Evolutionary conservation across 2,797 vertebrate species (phyloP), one percentile per base, ranked within the genome.

Genomic region (Acropternis orthonyx): DNA sequence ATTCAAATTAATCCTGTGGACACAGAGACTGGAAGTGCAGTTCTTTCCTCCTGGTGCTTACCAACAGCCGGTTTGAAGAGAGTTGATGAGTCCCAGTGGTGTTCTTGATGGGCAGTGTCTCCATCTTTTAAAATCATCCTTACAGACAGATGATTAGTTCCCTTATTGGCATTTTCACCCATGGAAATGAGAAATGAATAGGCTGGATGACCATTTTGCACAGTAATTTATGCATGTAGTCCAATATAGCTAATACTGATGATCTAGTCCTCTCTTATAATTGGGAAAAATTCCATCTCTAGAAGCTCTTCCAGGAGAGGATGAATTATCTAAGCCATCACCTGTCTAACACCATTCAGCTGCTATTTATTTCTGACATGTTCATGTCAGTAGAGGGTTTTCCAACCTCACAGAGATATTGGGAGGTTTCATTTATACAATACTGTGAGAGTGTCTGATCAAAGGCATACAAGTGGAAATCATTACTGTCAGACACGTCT

Each of bases 381-480:
- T 84, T 94, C 24, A 1, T 81, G 85, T 95, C 92, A 86, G 89
- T 54, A 93, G 84, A 95, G 94, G 89, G 82, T 76, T 96, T 96
- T 95, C 92, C 94, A 93, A 73, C 87, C 80, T 94, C 27, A 12
- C 69, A 87, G 85, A 91, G 59, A 82, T 84, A 89, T 80, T 81
- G 83, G 85, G 91, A 96, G 63, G 41, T 86, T 95, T 96, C 91
- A 94, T 94, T 95, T 83, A 49, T 85, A 93, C 69, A 92, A 85
- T 95, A 54, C 66, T 44, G 61, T 71, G 86, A 95, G 92, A 95
- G 77, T 95, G 77, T 78, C 90, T 95, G 94, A 96, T 95, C 96
- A 96, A 97, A 96, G 92, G 92, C 94, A 75, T 17, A 85, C 67
- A 97, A 96, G 89, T 90, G 71, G 93, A 93, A 97, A 95, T 96